A percentile compares a stretch with the other conserved stretches of the same genome.
Evolutionary conservation across 2,888 invertebrate genomes (phyloP).

Genomic region (Creontiades dilutus): DNA sequence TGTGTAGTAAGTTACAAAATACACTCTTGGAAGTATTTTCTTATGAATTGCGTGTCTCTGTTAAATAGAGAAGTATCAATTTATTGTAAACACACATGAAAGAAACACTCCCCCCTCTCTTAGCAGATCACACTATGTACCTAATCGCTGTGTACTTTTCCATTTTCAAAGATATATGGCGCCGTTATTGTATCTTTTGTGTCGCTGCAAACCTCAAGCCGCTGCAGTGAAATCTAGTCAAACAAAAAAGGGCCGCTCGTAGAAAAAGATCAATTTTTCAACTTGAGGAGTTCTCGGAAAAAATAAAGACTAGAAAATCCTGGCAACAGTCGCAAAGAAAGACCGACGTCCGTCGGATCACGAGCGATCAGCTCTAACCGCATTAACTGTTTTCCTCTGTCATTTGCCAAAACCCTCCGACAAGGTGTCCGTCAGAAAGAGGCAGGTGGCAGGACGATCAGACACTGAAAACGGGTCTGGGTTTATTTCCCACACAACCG

Average conservation of each 20-base stretch:
- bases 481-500: neutral
- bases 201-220: neutral
- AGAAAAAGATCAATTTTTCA: neutral
- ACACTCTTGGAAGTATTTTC: too few species aligned
- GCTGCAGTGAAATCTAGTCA: neutral
- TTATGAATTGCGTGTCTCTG: too few species aligned
- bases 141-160: too few species aligned
- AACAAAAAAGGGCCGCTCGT: neutral
- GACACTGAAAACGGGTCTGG: slow-evolving; percentile 14
- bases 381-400: slow-evolving; percentile 28
- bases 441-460: slow-evolving; percentile 46
- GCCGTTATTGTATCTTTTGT: neutral
- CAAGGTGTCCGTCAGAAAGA: slow-evolving; percentile 24
- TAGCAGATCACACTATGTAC: too few species aligned
- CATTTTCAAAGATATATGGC: too few species aligned
- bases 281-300: neutral
- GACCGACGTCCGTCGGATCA: slow-evolving; percentile 30
- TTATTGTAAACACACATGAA: too few species aligned
- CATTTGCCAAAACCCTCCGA: neutral
- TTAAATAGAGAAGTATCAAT: too few species aligned
- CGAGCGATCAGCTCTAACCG: slow-evolving; percentile 1
- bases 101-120: too few species aligned
- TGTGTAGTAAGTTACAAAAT: too few species aligned
- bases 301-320: neutral
- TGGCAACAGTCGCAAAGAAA: neutral